Percentiles rank a stretch among this genome's conserved stretches.
Evolutionary conservation across 2,113 vertebrate species (phyloP).

Genomic region (Pterocles burchelli): DNA sequence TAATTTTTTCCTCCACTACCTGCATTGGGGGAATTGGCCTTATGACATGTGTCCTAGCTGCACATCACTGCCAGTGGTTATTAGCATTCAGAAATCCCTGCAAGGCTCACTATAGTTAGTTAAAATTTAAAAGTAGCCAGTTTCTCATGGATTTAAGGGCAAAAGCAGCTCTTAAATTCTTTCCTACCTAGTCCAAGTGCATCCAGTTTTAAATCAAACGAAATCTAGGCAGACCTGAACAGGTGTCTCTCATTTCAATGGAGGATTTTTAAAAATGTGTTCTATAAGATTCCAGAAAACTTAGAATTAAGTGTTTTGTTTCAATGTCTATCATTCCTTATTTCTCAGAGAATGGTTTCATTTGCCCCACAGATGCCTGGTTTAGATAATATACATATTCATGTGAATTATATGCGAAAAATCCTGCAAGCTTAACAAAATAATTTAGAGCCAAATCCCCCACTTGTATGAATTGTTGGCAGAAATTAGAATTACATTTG

Average conservation of each 20-base stretch:
- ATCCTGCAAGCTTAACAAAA: neutral
- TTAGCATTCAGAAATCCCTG: neutral
- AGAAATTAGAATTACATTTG: neutral
- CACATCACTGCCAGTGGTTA: neutral
- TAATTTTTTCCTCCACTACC: neutral
- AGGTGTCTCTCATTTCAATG: neutral
- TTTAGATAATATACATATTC: neutral
- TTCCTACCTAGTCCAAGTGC: neutral
- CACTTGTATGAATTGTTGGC: neutral
- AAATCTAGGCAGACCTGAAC: neutral
- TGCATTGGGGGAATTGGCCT: neutral
- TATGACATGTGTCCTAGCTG: neutral
- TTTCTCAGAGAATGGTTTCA: neutral
- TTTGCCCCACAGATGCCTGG: neutral
- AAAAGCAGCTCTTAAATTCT: neutral
- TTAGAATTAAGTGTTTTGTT: neutral
- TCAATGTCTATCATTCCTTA: neutral
- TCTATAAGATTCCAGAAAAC: neutral
- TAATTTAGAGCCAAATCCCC: neutral
- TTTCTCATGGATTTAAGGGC: neutral
- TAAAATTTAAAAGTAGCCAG: neutral
- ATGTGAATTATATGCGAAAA: neutral
- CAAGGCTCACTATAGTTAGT: neutral
- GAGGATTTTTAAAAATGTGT: neutral
- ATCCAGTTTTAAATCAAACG: neutral